Conservation (phyloP, 2,113 vertebrate genomes). For the Gymnarchus niloticus region DNA sequence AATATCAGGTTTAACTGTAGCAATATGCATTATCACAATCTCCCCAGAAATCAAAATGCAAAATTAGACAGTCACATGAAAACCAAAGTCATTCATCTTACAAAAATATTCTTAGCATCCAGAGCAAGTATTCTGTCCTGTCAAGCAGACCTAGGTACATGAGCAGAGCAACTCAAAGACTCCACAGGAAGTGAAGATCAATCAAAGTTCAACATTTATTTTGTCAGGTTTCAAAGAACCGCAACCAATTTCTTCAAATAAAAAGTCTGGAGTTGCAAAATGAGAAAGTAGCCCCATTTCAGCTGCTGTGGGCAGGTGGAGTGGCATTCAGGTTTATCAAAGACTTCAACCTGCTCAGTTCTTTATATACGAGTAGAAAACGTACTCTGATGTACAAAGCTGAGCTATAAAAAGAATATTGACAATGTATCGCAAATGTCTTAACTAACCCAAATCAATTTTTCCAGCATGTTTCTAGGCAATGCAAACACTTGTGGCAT, state of each 20-base stretch:
- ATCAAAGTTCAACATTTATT: neutral
- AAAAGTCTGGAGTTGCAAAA: constrained; percentile 8
- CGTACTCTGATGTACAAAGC: constrained; percentile 20
- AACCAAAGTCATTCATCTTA: neutral
- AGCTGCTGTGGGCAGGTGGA: neutral
- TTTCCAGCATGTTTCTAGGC: neutral
- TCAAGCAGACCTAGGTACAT: neutral
- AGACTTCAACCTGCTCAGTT: neutral
- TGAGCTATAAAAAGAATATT: constrained; percentile 16
- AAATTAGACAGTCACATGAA: neutral
- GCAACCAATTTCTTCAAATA: constrained; percentile 20
- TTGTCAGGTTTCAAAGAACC: neutral
- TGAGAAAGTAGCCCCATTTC: neutral
- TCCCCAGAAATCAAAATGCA: neutral
- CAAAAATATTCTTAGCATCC: neutral
- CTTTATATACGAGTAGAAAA: constrained; percentile 23
- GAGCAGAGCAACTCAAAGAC: neutral
- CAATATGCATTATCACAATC: neutral
- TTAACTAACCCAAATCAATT: constrained; percentile 3
- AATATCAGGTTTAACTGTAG: neutral
- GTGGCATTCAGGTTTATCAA: too few species aligned
- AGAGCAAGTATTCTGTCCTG: neutral
- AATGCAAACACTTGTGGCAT: neutral
- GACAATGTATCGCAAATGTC: constrained; percentile 10
- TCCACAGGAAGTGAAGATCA: neutral